These are phyloP conservation scores for Chloroceryle inda DNA, from an alignment of 2,797 vertebrate genomes.

Conservation along the genomic window DNA sequence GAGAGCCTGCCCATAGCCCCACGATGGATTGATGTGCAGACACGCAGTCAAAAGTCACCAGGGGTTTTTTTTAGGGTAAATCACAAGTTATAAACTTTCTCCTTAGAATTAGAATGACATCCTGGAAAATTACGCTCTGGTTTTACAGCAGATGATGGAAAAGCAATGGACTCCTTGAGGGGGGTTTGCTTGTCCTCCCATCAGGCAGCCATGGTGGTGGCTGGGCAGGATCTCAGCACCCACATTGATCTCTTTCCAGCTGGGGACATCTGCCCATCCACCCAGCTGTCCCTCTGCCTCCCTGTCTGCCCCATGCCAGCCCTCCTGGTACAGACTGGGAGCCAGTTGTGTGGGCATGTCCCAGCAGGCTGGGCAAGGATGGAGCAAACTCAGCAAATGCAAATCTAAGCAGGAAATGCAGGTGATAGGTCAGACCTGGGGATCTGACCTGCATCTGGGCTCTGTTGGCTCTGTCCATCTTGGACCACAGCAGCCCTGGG, in stretches of 20 bases:
- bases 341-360: too few species aligned
- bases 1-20: not conserved
- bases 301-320: not conserved
- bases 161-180: not conserved
- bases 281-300: not conserved
- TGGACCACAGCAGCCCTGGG: accelerated
- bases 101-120: slow-evolving; percentile 66
- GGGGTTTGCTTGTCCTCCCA: not conserved
- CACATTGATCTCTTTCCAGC: not conserved
- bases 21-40: slow-evolving; percentile 26
- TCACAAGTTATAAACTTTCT: slow-evolving; percentile 69
- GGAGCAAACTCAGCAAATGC: not conserved
- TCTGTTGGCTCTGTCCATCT: not conserved
- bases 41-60: not conserved
- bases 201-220: not conserved
- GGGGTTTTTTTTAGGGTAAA: slow-evolving; percentile 11
- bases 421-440: not conserved
- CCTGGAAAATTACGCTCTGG: slow-evolving; percentile 59
- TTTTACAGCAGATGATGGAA: not conserved
- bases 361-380: not conserved
- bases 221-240: not conserved
- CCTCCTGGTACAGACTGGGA: too few species aligned
- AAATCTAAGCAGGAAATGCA: not conserved
- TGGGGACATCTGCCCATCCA: not conserved
- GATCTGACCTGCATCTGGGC: not conserved